Percentiles rank a stretch among this genome's conserved stretches.
Conservation (phyloP, 1,140 invertebrate species). For the Pollicipes pollicipes region DNA sequence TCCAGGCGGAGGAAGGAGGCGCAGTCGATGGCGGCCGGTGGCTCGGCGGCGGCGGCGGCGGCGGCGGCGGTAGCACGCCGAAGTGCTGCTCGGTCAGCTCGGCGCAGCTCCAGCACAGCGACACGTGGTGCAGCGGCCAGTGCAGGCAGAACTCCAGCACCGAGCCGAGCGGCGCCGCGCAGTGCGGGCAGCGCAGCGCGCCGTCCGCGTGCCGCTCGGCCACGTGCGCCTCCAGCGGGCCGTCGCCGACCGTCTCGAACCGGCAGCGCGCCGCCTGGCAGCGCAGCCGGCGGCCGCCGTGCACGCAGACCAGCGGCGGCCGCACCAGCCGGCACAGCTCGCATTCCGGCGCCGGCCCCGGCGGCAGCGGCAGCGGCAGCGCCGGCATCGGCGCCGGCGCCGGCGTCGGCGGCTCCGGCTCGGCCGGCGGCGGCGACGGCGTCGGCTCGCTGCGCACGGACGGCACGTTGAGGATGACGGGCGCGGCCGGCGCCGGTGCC, state of each 20-base stretch:
- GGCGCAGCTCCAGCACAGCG: slow-evolving; percentile 1
- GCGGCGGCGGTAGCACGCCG: background rate
- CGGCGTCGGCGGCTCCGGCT: background rate
- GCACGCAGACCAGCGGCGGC: background rate
- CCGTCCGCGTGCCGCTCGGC: slow-evolving; percentile 1
- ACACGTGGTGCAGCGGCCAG: background rate
- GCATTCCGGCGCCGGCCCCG: background rate
- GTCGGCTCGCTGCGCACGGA: slow-evolving; percentile 7
- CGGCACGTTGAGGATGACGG: slow-evolving; percentile 9
- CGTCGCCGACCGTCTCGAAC: slow-evolving; percentile 33
- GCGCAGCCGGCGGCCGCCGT: background rate
- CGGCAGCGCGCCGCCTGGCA: slow-evolving; percentile 18
- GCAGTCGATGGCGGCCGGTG: background rate
- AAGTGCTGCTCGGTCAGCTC: background rate
- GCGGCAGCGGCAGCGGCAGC: background rate
- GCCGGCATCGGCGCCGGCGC: too few relatives aligned
- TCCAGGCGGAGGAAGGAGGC: background rate
- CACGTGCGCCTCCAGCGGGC: slow-evolving; percentile 26
- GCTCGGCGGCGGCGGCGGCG: too few relatives aligned
- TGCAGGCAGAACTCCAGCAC: background rate
- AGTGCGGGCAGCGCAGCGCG: slow-evolving; percentile 3
- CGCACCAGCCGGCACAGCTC: background rate
- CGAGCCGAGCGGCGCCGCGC: background rate
- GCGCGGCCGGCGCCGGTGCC: background rate
- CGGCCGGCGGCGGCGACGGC: background rate